Evolutionary conservation across 2,888 invertebrate species (phyloP).

Genomic region (Epicampocera succincta): DNA sequence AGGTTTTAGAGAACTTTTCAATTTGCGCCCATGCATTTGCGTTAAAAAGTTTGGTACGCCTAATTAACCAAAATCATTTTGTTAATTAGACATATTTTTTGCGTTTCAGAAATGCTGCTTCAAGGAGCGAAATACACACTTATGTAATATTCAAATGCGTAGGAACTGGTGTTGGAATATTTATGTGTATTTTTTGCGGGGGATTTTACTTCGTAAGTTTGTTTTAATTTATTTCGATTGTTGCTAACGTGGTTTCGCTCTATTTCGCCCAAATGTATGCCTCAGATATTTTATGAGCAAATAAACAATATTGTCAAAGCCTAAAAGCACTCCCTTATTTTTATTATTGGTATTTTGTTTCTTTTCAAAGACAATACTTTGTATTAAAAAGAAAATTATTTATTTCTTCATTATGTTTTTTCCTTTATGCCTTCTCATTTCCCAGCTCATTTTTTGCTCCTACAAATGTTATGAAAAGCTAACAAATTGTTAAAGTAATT

Average conservation of each 20-base stretch:
- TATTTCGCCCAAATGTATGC: conserved; percentile 43
- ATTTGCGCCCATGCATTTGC: no score
- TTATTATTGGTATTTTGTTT: not conserved
- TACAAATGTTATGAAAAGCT: conserved; percentile 7
- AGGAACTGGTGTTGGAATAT: not conserved
- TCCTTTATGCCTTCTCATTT: not conserved
- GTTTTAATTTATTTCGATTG: not conserved
- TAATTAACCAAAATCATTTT: not conserved
- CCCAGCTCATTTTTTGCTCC: not conserved
- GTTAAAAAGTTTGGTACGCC: not conserved
- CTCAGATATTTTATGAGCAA: conserved; percentile 3
- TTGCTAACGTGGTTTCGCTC: not conserved
- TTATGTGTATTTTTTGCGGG: not conserved
- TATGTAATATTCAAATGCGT: conserved; percentile 2
- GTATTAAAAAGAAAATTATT: conserved; percentile 36
- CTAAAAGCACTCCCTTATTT: conserved; percentile 52
- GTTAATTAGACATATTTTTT: not conserved
- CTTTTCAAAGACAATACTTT: conserved; percentile 29
- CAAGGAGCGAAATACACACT: not conserved
- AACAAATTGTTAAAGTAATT: conserved; percentile 38
- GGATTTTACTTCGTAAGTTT: not conserved
- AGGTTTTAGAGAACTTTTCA: no score
- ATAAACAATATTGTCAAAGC: conserved; percentile 28
- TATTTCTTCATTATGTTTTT: conserved; percentile 44
- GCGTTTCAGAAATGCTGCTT: not conserved